phyloP scores from a whole-genome alignment of 2,113 vertebrate species.

The Cacatua alba region DNA sequence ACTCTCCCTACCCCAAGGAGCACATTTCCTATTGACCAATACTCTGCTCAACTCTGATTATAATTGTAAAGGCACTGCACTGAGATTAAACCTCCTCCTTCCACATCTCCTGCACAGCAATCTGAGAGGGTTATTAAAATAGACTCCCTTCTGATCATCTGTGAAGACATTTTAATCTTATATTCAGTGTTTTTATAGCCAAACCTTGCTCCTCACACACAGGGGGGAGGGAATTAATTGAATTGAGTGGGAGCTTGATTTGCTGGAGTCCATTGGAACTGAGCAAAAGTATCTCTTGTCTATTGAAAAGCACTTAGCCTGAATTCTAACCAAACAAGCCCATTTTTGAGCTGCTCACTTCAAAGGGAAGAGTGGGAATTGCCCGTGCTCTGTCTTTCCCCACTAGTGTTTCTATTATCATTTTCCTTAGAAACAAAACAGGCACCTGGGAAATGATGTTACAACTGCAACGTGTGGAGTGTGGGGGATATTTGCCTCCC shows the following conservation, averaged over 20 bases:
- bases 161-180: slow-evolving; percentile 66
- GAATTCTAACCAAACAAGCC: slow-evolving; percentile 66
- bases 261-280: slow-evolving; percentile 42
- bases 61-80: slow-evolving; percentile 66
- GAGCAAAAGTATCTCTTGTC: slow-evolving; percentile 44
- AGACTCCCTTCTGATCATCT: slow-evolving; percentile 69
- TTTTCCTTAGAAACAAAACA: slow-evolving; percentile 41
- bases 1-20: slow-evolving; percentile 39
- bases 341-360: slow-evolving; percentile 49
- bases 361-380: slow-evolving; percentile 55
- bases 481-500: neutral
- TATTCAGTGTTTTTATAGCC: slow-evolving; percentile 67
- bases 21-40: slow-evolving; percentile 60
- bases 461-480: neutral
- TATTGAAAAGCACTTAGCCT: slow-evolving; percentile 54
- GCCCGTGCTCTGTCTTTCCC: slow-evolving; percentile 18
- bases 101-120: slow-evolving; percentile 50
- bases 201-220: slow-evolving; percentile 58
- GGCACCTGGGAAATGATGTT: slow-evolving; percentile 31
- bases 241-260: slow-evolving; percentile 73
- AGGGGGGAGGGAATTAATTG: slow-evolving; percentile 66
- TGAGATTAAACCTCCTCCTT: slow-evolving; percentile 64
- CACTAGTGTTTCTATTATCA: slow-evolving; percentile 22
- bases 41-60: slow-evolving; percentile 70
- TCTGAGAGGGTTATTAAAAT: slow-evolving; percentile 70